These are phyloP conservation scores for Cosmia pyralina DNA, from an alignment of 2,888 invertebrate genomes.

Conservation along the genomic window DNA sequence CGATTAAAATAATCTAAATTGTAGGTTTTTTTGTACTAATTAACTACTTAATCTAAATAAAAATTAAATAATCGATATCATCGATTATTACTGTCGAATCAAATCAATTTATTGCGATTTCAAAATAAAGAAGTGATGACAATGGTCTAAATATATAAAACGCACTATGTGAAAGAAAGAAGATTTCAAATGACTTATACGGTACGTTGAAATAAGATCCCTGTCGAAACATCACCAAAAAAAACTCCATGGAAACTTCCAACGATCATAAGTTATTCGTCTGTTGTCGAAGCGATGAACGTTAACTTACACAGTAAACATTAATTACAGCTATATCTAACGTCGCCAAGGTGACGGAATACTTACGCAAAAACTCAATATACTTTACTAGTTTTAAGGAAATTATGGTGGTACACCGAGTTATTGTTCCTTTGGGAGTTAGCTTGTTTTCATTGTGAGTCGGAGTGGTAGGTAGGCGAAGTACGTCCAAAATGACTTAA, in stretches of 20 bases:
- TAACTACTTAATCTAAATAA: no score
- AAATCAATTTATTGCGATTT: no score
- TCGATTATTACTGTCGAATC: no score
- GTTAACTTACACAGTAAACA: slow-evolving; percentile 40
- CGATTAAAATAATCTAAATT: no score
- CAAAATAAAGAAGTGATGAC: no score
- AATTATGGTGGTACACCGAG: not conserved
- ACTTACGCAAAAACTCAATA: slow-evolving; percentile 36
- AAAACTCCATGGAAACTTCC: slow-evolving; percentile 17
- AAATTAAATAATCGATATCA: no score
- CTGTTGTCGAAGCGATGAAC: slow-evolving; percentile 13
- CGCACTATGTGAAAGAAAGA: no score
- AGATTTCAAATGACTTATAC: no score
- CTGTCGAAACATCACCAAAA: slow-evolving; percentile 1
- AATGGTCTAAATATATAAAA: no score
- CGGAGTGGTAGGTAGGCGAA: no score
- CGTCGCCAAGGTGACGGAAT: slow-evolving; percentile 33
- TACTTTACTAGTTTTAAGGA: slow-evolving; percentile 13
- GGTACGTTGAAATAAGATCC: not conserved
- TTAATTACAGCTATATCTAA: slow-evolving; percentile 47
- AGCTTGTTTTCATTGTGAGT: not conserved
- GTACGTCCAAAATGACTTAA: no score
- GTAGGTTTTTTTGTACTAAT: no score
- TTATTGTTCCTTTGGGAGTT: not conserved
- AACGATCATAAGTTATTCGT: slow-evolving; percentile 31